phyloP scores from a whole-genome alignment of 1,140 invertebrate species.

The Tetraneura akinire region DNA sequence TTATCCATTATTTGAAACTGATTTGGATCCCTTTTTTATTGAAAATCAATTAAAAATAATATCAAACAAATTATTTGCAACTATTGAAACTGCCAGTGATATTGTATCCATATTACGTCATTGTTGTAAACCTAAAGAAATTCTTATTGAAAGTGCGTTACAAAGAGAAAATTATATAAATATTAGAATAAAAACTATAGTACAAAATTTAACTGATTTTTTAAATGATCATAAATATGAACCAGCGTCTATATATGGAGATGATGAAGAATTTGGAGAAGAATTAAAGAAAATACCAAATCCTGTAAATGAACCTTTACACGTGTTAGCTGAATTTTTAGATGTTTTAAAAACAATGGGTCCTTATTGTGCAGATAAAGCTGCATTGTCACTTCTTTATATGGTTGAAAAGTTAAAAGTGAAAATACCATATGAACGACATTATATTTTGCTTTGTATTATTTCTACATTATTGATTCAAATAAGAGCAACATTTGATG shows the following conservation, averaged over 20 bases:
- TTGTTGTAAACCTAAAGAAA: slow-evolving; percentile 67
- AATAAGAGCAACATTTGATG: slow-evolving; percentile 62
- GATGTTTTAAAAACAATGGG: slow-evolving; percentile 66
- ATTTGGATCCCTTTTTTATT: slow-evolving; percentile 62
- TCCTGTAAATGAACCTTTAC: slow-evolving; percentile 68
- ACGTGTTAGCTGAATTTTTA: slow-evolving; percentile 68
- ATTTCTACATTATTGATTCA: slow-evolving; percentile 80
- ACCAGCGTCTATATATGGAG: slow-evolving; percentile 69
- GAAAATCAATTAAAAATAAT: slow-evolving; percentile 71
- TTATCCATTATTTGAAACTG: slow-evolving; percentile 60
- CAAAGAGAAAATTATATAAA: slow-evolving; percentile 59
- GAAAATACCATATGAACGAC: slow-evolving; percentile 85
- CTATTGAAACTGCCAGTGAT: slow-evolving; percentile 76
- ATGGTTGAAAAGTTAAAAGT: slow-evolving; percentile 87
- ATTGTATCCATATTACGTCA: slow-evolving; percentile 75
- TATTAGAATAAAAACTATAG: slow-evolving; percentile 60
- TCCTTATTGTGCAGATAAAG: slow-evolving; percentile 80
- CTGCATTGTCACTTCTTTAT: slow-evolving; percentile 77
- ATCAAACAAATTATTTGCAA: slow-evolving; percentile 67
- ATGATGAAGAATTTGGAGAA: slow-evolving; percentile 69
- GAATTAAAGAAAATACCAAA: slow-evolving; percentile 73
- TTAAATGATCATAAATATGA: slow-evolving; percentile 72
- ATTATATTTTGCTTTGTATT: slow-evolving; percentile 80
- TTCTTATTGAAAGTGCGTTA: slow-evolving; percentile 66
- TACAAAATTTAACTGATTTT: slow-evolving; percentile 63